Conservation (phyloP, 2,888 invertebrate genomes). For the Homarus gammarus region DNA sequence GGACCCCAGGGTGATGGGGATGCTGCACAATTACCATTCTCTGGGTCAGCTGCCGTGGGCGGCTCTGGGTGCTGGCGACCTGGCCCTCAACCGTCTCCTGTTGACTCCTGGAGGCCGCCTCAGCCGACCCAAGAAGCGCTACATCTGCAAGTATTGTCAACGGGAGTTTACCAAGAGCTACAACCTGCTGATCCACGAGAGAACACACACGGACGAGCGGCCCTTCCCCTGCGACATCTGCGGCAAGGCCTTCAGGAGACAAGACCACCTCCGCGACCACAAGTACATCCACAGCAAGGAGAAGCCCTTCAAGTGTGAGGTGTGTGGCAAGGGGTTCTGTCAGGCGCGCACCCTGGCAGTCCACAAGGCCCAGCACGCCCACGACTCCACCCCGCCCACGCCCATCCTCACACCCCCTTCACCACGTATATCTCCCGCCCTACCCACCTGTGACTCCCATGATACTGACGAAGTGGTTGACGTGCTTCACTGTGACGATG, state of each 20-base stretch:
- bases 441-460: neutral
- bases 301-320: slow-evolving; percentile 94
- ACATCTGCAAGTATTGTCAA: slow-evolving; percentile 81
- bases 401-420: slow-evolving; percentile 34
- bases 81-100: slow-evolving; percentile 61
- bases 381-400: slow-evolving; percentile 47
- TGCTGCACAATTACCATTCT: slow-evolving; percentile 32
- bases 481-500: slow-evolving; percentile 56
- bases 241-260: slow-evolving; percentile 81
- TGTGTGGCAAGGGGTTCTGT: slow-evolving; percentile 76
- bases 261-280: slow-evolving; percentile 80
- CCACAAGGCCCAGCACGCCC: slow-evolving; percentile 74
- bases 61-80: slow-evolving; percentile 54
- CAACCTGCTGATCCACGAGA: slow-evolving; percentile 82
- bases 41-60: slow-evolving; percentile 44
- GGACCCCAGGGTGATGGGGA: slow-evolving; percentile 41
- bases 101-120: slow-evolving; percentile 73
- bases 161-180: slow-evolving; percentile 82
- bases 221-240: slow-evolving; percentile 82
- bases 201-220: slow-evolving; percentile 82
- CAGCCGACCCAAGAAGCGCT: slow-evolving; percentile 79
- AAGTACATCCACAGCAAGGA: slow-evolving; percentile 97
- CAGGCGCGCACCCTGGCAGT: slow-evolving; percentile 75
- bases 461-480: slow-evolving; percentile 53
- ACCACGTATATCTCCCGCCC: slow-evolving; percentile 31